A percentile compares a stretch with the other conserved stretches of the same genome.
Evolutionary conservation across 2,888 invertebrate species (phyloP).

Genomic region (Nomada goodeniana): DNA sequence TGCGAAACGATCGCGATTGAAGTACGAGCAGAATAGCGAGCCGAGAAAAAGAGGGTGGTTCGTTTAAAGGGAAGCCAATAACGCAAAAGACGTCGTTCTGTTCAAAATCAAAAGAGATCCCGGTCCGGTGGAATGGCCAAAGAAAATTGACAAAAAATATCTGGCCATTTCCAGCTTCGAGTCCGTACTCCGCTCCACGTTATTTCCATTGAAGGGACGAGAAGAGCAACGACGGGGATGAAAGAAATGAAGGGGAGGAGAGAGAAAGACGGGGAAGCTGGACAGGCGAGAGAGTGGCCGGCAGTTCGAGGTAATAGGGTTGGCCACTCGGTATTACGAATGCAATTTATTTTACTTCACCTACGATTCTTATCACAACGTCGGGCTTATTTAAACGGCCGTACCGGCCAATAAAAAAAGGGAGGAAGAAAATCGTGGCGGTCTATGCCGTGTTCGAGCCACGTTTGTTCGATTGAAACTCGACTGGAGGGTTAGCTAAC

Average conservation of each 20-base stretch:
- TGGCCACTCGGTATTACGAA: slow-evolving; percentile 73
- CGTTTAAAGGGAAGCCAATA: slow-evolving; percentile 41
- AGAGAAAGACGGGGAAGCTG: background rate
- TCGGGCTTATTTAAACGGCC: slow-evolving; percentile 71
- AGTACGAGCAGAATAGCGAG: background rate
- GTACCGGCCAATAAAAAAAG: slow-evolving; percentile 59
- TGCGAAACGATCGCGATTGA: slow-evolving; percentile 7
- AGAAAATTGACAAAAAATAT: slow-evolving; percentile 64
- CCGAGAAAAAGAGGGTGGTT: slow-evolving; percentile 4
- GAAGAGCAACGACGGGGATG: background rate
- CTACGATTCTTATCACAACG: slow-evolving; percentile 71
- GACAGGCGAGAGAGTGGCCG: slow-evolving; percentile 32
- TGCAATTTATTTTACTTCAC: slow-evolving; percentile 76
- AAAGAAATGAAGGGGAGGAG: background rate
- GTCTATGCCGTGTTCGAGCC: slow-evolving; percentile 2
- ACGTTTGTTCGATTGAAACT: slow-evolving; percentile 45
- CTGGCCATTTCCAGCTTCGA: slow-evolving; percentile 41
- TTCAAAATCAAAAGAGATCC: slow-evolving; percentile 56
- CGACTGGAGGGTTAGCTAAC: background rate
- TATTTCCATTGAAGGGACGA: slow-evolving; percentile 53
- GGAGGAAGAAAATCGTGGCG: slow-evolving; percentile 13
- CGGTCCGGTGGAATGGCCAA: slow-evolving; percentile 4
- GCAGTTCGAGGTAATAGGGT: slow-evolving; percentile 61
- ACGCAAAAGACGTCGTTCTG: slow-evolving; percentile 29
- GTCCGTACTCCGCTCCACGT: slow-evolving; percentile 41